Conservation (phyloP, 1,140 invertebrate species). For the Forficula auricularia region DNA sequence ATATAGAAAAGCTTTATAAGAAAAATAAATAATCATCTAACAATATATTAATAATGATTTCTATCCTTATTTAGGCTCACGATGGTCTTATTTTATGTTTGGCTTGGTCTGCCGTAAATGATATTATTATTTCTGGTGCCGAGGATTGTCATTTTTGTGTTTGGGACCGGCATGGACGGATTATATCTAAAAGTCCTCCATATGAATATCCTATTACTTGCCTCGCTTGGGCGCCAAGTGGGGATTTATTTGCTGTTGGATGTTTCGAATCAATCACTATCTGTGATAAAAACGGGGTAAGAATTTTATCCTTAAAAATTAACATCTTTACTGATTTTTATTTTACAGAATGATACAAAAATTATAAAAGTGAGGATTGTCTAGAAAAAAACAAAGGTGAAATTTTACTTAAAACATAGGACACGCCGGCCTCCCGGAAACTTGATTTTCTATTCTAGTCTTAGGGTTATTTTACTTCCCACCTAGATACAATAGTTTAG, state of each 20-base stretch:
- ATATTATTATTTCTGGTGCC: constrained; percentile 77
- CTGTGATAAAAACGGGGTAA: constrained; percentile 84
- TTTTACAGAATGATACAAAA: too few relatives aligned
- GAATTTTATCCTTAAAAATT: constrained; percentile 18
- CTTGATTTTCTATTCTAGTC: too few relatives aligned
- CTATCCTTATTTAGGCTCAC: constrained; percentile 53
- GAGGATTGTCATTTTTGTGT: constrained; percentile 82
- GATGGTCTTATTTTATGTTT: constrained; percentile 76
- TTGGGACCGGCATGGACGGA: constrained; percentile 81
- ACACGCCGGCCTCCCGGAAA: too few relatives aligned
- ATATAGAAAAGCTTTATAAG: too few relatives aligned
- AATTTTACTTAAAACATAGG: too few relatives aligned
- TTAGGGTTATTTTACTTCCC: too few relatives aligned
- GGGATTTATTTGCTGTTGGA: constrained; percentile 80
- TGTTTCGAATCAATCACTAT: constrained; percentile 82
- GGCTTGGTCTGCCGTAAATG: constrained; percentile 75
- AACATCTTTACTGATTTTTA: not conserved
- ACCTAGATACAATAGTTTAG: too few relatives aligned
- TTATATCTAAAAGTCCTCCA: constrained; percentile 60
- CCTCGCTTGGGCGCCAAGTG: constrained; percentile 75
- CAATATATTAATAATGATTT: too few relatives aligned
- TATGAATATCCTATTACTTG: constrained; percentile 85
- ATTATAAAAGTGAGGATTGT: not conserved
- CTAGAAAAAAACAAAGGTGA: not conserved
- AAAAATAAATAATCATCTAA: too few relatives aligned